Base-by-base conservation (phyloP, 2,888 invertebrate species). In the Vannuccia rotundouncinata region DNA sequence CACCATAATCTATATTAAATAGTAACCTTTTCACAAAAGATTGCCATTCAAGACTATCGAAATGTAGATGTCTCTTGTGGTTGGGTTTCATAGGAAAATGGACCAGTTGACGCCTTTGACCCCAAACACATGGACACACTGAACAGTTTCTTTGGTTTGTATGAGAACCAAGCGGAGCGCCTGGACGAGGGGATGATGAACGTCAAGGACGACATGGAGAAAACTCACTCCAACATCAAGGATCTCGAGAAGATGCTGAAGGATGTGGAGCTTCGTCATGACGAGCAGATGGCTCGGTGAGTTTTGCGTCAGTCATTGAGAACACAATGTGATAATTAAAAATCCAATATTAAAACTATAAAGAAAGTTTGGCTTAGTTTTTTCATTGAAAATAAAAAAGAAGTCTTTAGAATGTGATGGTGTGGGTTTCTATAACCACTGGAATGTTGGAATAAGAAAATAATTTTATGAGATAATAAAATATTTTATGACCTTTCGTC, bases 191-290 rank as follows among this genome's bases (percentile, higher is more conserved):
- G 77, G 1, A 17, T 79, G 28, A 25, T 77, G 80, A 75, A 77
- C 25, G 66, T 78, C 1, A 59, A 79, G 29, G 78, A 77, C 28
- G 77, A 79, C 59, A 79, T 79, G 22, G 74, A 83, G 27, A 83
- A 81, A 22, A 74, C 86, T n/a, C 78, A 82, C 13, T 83, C 85
- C 59, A 82, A 84, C 31, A 84, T 86, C 29, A 84, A 84, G n/a
- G 81, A 82, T 1, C 81, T 84, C 31, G 84, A 75, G 31, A 28
- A 31, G 22, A 28, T 29, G 75, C 28, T 75, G 75, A 28, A 31
- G 13, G 79, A 79, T 1, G 76, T 79, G 27, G 31, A 79, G 76
- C 29, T 78, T 27, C 60, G 79, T 27, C 77, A 79, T n/a, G 79
- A 74, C 29, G 79, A 79, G 29, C 79, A 77, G 29, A 25, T 75